These are phyloP conservation scores for Micropterix aruncella DNA, from an alignment of 2,888 invertebrate genomes.

Conservation along the genomic window DNA sequence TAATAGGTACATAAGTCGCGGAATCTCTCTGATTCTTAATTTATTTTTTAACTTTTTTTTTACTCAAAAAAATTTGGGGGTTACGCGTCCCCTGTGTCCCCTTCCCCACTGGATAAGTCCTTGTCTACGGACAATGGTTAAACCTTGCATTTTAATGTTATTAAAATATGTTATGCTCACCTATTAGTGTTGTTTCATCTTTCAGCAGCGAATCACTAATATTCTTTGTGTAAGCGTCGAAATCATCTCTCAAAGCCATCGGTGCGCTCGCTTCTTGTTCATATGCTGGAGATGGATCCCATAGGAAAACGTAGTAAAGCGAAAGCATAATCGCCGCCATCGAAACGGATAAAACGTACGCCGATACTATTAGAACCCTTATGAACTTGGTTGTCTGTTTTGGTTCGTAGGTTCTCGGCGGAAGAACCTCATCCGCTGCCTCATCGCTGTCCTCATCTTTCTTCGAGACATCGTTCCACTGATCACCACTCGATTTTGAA, in stretches of 20 bases:
- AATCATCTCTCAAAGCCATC: not conserved
- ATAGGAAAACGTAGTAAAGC: conserved; percentile 68
- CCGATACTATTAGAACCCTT: conserved; percentile 62
- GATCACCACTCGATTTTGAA: not conserved
- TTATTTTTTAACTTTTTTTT: too few species aligned
- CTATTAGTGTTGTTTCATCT: too few species aligned
- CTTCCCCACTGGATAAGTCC: too few species aligned
- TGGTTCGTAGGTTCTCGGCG: conserved; percentile 22
- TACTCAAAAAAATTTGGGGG: too few species aligned
- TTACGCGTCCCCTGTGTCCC: too few species aligned
- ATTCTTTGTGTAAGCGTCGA: too few species aligned
- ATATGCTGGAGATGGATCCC: conserved; percentile 50
- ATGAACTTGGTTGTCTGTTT: conserved; percentile 32
- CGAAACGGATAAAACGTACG: conserved; percentile 75
- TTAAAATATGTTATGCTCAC: too few species aligned
- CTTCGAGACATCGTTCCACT: not conserved
- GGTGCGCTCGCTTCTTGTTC: not conserved
- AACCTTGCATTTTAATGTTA: too few species aligned
- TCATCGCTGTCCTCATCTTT: conserved; percentile 11
- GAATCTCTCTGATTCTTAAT: too few species aligned
- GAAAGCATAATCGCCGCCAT: conserved; percentile 70
- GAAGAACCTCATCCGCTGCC: conserved; percentile 20
- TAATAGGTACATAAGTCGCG: too few species aligned
- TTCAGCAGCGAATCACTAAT: too few species aligned
- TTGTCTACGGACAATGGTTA: too few species aligned